Evolutionary conservation across 1,140 invertebrate species (phyloP), one percentile per base, ranked within the genome.

Genomic region (Zaprionus inermis): DNA sequence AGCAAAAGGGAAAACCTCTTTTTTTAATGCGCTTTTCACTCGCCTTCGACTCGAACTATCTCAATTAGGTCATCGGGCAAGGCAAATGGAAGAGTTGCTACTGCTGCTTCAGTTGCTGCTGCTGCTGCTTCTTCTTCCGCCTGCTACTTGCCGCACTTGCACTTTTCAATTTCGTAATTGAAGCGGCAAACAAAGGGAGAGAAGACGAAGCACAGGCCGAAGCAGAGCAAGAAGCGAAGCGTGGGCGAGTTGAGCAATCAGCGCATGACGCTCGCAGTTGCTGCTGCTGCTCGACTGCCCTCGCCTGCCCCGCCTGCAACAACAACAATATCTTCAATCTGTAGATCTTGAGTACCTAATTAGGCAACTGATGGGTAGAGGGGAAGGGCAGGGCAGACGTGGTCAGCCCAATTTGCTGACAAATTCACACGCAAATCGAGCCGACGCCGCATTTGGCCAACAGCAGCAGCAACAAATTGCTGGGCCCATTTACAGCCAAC

Each of bases 131-230:
- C 36, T 41, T 41, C 38, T 44, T 44, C 38, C 38, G 34, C 24
- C 49, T 55, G 22, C 59, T 46, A 46, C 30, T 66, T 56, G 61
- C 61, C 56, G 76, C 83, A 86, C 83, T 86, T 86, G 83, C 83
- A 88, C 83, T 86, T 86, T 86, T 81, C 83, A 60, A 83, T 77
- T 77, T 79, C 68, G 76, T 76, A 78, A 78, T 78, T 76, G 76
- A 78, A 78, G 72, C 65, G 57, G 66, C 46, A 36, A 63, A 20
- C 18, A 57, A 12, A 51, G 44, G 32, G 44, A 20, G 32, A 30
- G 38, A 46, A 46, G 51, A 60, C 28, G 34, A 16, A 38, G 46
- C 14, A 10, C n/a, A 44, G 20, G 18, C 41, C 11, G 36, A 51
- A 54, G 34, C 72, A 49, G 44, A 58, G 46, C 6, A 70, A 51